Evolutionary conservation across 1,140 invertebrate species (phyloP), one percentile per base, ranked within the genome.

Genomic region (Bombus polaris): DNA sequence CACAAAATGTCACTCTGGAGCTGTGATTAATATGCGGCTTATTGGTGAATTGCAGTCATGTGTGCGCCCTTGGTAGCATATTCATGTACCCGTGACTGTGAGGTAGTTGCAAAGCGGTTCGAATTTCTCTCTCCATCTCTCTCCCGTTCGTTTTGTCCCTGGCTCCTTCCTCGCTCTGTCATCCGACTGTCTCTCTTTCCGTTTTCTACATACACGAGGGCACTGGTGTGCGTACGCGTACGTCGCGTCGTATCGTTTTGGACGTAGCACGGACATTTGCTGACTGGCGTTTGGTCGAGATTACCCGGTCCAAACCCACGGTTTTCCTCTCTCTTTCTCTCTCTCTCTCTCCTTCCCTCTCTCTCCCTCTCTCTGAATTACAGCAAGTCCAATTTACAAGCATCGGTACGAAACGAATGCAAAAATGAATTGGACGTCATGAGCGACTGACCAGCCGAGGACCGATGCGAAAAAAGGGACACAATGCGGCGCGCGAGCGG

Each of bases 341-440:
- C 81, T 81, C 75, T 42, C 57, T 13, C 39, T 35, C 42, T 74
- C 32, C n/a, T 5, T 35, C 42, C 4, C 37, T 39, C 37, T 47
- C 66, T 70, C 65, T 35, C 32, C 35, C 32, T 71, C 72, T 74
- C 88, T 92, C 88, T 91, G 90, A 94, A 94, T 94, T 93, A 93
- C 89, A 91, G 89, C 90, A 89, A 92, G 91, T 93, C 86, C 91
- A 93, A 95, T 94, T 95, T 94, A 93, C 92, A 93, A 91, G 91
- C 91, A 92, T 91, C 90, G 90, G 83, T 83, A 91, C 86, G 85
- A 92, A 93, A 92, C 90, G 87, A 92, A 92, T 87, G 91, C 83
- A 91, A 92, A 93, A 95, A 94, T 94, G 93, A 94, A 94, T 94
- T 94, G 94, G 89, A 68, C 90, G 91, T 92, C 91, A 79, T 85